Evolutionary conservation across 2,888 invertebrate species (phyloP).

Genomic region (Leucophenga montana): DNA sequence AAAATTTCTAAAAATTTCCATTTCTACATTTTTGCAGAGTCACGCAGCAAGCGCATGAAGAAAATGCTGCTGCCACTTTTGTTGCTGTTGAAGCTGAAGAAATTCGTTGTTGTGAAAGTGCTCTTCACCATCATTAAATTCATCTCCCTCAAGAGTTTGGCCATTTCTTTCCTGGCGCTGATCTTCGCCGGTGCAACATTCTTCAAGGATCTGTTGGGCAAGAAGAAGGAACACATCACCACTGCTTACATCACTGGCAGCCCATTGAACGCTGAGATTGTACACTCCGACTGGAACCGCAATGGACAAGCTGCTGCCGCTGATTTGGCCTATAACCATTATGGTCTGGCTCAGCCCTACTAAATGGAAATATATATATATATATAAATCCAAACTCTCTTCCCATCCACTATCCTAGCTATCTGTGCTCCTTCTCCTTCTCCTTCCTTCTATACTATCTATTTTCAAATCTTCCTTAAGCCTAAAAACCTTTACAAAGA

Average conservation of each 20-base stretch:
- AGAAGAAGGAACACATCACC: conserved; percentile 73
- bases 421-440: conserved; percentile 17
- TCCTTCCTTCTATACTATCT: conserved; percentile 18
- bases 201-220: conserved; percentile 73
- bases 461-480: conserved; percentile 25
- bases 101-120: conserved; percentile 77
- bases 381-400: conserved; percentile 22
- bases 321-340: conserved; percentile 73
- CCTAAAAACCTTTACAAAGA: conserved; percentile 41
- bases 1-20: neutral
- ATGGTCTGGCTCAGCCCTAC: conserved; percentile 71
- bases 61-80: conserved; percentile 78
- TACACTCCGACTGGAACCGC: conserved; percentile 73
- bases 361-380: conserved; percentile 47
- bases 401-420: conserved; percentile 30
- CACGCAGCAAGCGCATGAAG: conserved; percentile 77
- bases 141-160: conserved; percentile 79
- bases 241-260: conserved; percentile 73
- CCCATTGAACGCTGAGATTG: conserved; percentile 73
- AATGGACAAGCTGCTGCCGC: conserved; percentile 72
- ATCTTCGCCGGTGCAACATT: conserved; percentile 72
- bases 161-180: conserved; percentile 77
- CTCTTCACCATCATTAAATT: conserved; percentile 77
- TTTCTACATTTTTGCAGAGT: conserved; percentile 71
- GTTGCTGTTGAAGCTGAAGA: conserved; percentile 78